Percentiles rank a stretch among this genome's conserved stretches.
These are phyloP conservation scores for Thaumatotibia leucotreta DNA, from an alignment of 1,140 invertebrate genomes.

Conservation along the genomic window DNA sequence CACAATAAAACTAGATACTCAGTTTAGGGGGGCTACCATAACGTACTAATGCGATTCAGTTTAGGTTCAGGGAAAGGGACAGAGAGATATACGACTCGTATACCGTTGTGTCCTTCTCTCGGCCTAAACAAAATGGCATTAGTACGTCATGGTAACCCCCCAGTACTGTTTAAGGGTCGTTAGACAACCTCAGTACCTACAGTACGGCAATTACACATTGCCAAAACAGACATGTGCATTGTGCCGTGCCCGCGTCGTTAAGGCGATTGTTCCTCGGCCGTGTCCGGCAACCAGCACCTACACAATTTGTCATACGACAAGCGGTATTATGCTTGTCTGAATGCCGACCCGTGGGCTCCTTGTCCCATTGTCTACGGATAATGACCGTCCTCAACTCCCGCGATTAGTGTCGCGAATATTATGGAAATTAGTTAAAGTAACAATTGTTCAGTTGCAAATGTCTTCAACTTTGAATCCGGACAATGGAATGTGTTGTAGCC, in stretches of 20 bases:
- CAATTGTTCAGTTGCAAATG: background rate
- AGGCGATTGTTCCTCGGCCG: no score
- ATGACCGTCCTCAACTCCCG: conserved; percentile 22
- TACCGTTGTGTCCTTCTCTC: no score
- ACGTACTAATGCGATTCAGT: no score
- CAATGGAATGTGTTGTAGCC: background rate
- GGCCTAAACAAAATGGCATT: no score
- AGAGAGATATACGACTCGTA: no score
- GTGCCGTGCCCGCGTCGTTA: conserved; percentile 25
- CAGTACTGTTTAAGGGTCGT: no score
- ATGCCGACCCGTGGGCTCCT: conserved; percentile 19
- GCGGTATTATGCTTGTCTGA: conserved; percentile 21
- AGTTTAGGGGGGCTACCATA: no score
- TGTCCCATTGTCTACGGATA: conserved; percentile 28
- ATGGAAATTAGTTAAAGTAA: conserved; percentile 23
- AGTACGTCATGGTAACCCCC: no score
- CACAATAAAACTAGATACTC: no score
- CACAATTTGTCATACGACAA: conserved; percentile 30
- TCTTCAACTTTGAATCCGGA: background rate
- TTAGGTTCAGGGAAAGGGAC: no score
- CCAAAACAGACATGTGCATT: background rate
- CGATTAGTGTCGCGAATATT: conserved; percentile 23
- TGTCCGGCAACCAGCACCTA: no score
- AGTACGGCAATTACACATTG: background rate
- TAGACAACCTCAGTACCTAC: no score